A percentile compares a stretch with the other conserved stretches of the same genome.
phyloP scores from a whole-genome alignment of 2,888 invertebrate species.

The Bellardia bayeri region DNA sequence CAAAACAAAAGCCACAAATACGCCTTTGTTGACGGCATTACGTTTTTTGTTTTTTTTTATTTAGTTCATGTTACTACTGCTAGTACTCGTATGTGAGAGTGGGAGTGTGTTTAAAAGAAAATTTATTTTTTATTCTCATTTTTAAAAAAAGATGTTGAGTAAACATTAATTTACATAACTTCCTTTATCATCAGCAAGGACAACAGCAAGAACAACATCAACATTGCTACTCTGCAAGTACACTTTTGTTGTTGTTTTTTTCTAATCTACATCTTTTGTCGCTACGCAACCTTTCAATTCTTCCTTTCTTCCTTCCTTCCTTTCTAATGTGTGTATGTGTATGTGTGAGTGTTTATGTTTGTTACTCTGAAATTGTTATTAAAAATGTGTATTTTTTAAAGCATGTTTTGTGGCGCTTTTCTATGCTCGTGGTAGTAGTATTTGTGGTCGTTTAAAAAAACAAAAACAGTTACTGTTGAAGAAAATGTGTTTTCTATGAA shows the following conservation, averaged over 20 bases:
- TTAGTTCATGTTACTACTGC: constrained; percentile 9
- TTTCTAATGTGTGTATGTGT: constrained; percentile 49
- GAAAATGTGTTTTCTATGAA: constrained; percentile 62
- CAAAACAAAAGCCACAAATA: constrained; percentile 59
- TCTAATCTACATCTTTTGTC: constrained; percentile 25
- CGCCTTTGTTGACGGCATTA: constrained; percentile 60
- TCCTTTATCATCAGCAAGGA: constrained; percentile 73
- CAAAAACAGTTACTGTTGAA: constrained; percentile 40
- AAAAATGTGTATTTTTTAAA: constrained; percentile 80
- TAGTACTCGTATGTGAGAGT: constrained; percentile 9
- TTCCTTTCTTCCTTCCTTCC: constrained; percentile 64
- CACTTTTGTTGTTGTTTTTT: constrained; percentile 36
- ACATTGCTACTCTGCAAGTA: constrained; percentile 9
- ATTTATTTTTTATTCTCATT: constrained; percentile 70
- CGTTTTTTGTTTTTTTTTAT: constrained; percentile 26
- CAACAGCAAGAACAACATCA: constrained; percentile 36
- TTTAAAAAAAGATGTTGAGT: constrained; percentile 82
- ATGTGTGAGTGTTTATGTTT: constrained; percentile 77
- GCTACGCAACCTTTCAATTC: constrained; percentile 31
- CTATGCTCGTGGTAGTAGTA: constrained; percentile 13
- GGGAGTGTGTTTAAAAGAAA: constrained; percentile 41
- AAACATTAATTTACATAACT: constrained; percentile 84
- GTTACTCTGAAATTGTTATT: constrained; percentile 78
- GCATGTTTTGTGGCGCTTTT: constrained; percentile 81
- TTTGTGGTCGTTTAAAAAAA: constrained; percentile 47